These are phyloP conservation scores for Diplazon laetatorius DNA, from an alignment of 2,888 invertebrate genomes.

Conservation along the genomic window DNA sequence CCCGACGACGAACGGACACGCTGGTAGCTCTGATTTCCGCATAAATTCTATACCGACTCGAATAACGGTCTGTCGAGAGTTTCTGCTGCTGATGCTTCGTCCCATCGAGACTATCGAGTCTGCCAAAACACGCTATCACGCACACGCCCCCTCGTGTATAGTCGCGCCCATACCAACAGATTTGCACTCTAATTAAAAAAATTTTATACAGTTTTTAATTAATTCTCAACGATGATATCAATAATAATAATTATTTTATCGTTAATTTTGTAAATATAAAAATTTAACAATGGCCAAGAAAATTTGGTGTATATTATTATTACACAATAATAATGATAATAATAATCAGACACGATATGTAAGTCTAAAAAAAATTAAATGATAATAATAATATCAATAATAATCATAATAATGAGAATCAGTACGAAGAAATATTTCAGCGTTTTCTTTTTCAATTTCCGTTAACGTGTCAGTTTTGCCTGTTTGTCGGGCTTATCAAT, in stretches of 20 bases:
- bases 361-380: too few species aligned
- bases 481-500: neutral
- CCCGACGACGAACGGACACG: slow-evolving; percentile 29
- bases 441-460: neutral
- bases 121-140: slow-evolving; percentile 61
- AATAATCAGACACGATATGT: too few species aligned
- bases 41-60: slow-evolving; percentile 56
- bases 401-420: too few species aligned
- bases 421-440: neutral
- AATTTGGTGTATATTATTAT: too few species aligned
- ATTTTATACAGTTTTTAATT: neutral
- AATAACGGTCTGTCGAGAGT: slow-evolving; percentile 33
- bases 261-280: neutral
- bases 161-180: slow-evolving; percentile 4
- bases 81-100: slow-evolving; percentile 19
- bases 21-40: slow-evolving; percentile 55
- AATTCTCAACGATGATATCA: neutral
- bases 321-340: too few species aligned
- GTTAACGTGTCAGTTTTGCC: neutral
- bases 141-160: slow-evolving; percentile 61
- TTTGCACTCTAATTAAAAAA: neutral
- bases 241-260: neutral
- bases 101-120: slow-evolving; percentile 33
- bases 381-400: too few species aligned
- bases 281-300: too few species aligned